A percentile compares a stretch with the other conserved stretches of the same genome.
Conservation (phyloP, 1,140 invertebrate genomes). For the Bombus fervidus region DNA sequence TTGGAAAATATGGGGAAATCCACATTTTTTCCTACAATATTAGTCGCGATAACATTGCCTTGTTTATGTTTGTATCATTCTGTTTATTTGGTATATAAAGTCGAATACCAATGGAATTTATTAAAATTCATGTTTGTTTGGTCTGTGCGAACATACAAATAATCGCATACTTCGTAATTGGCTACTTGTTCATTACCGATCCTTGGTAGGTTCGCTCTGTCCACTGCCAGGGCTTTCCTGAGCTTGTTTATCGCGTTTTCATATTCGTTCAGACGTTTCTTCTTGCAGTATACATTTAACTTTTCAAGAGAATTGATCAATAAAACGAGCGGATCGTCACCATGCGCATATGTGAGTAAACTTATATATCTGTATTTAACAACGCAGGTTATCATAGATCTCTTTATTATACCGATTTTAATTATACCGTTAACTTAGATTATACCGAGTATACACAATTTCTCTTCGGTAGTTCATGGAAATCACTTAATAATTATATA, state of each 20-base stretch:
- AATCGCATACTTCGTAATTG: neutral
- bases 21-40: neutral
- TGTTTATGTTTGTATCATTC: neutral
- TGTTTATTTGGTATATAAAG: rapidly evolving
- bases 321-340: neutral
- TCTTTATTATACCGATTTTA: no score
- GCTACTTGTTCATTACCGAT: neutral
- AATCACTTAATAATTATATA: neutral
- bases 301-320: neutral
- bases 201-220: neutral
- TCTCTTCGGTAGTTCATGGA: neutral
- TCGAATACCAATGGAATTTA: neutral
- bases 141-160: neutral
- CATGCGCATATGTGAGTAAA: constrained; percentile 28
- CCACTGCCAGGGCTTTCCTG: neutral
- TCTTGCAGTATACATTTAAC: constrained; percentile 13
- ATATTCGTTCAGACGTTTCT: neutral
- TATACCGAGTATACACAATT: neutral
- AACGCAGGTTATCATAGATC: neutral
- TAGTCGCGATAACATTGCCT: neutral
- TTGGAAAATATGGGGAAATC: no score
- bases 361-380: neutral
- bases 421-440: neutral
- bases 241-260: neutral
- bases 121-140: neutral